phyloP scores from a whole-genome alignment of 2,888 invertebrate species.

The Anodontia alba region DNA sequence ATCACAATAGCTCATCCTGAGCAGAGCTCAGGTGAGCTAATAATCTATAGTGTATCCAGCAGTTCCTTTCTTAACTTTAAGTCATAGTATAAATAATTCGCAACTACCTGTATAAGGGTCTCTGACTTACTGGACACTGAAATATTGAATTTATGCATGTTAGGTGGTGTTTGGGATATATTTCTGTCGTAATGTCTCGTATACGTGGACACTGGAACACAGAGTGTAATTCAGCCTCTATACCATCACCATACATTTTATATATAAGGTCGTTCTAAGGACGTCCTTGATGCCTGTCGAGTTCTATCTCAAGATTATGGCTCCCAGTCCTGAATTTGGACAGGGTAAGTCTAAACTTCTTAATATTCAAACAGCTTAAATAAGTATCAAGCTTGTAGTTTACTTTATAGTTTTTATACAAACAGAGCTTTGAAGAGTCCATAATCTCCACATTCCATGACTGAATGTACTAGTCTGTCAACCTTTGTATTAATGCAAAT shows the following conservation, averaged over 20 bases:
- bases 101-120: not conserved
- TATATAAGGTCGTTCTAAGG: not conserved
- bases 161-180: not conserved
- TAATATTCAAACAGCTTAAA: not conserved
- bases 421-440: not conserved
- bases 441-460: not conserved
- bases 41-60: not conserved
- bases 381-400: not conserved
- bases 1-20: too few species aligned
- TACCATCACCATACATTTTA: not conserved
- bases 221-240: not conserved
- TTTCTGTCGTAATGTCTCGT: not conserved
- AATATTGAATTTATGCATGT: not conserved
- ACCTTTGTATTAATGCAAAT: not conserved
- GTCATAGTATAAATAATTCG: not conserved
- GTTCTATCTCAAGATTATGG: conserved; percentile 30
- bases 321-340: conserved; percentile 2
- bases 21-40: too few species aligned
- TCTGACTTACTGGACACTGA: not conserved
- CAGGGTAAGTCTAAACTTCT: not conserved
- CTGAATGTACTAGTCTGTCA: not conserved
- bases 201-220: not conserved
- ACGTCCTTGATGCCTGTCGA: conserved; percentile 1
- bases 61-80: not conserved
- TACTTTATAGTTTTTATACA: not conserved